Percentiles rank a stretch among this genome's conserved stretches.
phyloP scores from a whole-genome alignment of 2,797 vertebrate genomes.

The Champsocephalus esox region DNA sequence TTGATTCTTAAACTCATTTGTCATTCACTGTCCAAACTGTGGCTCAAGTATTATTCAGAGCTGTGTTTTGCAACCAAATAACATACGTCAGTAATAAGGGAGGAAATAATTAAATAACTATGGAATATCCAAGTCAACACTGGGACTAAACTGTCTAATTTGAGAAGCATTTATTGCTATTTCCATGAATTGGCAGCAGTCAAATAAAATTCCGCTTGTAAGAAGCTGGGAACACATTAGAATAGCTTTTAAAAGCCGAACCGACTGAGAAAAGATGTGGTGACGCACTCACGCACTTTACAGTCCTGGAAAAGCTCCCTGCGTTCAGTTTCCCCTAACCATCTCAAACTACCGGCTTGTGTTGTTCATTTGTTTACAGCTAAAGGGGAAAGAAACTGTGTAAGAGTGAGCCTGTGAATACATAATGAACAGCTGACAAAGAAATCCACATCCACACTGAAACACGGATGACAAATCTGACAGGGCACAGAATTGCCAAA shows the following conservation, averaged over 20 bases:
- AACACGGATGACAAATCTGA: conserved; percentile 26
- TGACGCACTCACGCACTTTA: neutral
- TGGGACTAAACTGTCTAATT: conserved; percentile 2
- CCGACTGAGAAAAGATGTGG: neutral
- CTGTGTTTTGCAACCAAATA: neutral
- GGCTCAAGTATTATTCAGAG: neutral
- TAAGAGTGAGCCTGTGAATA: neutral
- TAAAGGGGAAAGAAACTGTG: neutral
- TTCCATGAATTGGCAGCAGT: conserved; percentile 29
- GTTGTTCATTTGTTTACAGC: neutral
- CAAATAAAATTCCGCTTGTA: conserved; percentile 26
- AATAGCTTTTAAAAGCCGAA: neutral
- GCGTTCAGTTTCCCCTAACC: neutral
- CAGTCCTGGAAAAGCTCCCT: neutral
- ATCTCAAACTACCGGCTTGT: neutral
- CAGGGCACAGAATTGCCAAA: conserved; percentile 25
- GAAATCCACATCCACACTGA: conserved; percentile 11
- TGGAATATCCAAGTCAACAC: neutral
- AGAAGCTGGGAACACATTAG: conserved; percentile 23
- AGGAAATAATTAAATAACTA: neutral
- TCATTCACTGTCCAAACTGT: neutral
- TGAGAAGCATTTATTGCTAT: neutral
- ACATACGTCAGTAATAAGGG: neutral
- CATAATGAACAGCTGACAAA: conserved; percentile 17
- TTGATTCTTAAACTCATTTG: neutral